Base-by-base conservation (phyloP, 2,888 invertebrate genomes). In the Zonitis immaculata region DNA sequence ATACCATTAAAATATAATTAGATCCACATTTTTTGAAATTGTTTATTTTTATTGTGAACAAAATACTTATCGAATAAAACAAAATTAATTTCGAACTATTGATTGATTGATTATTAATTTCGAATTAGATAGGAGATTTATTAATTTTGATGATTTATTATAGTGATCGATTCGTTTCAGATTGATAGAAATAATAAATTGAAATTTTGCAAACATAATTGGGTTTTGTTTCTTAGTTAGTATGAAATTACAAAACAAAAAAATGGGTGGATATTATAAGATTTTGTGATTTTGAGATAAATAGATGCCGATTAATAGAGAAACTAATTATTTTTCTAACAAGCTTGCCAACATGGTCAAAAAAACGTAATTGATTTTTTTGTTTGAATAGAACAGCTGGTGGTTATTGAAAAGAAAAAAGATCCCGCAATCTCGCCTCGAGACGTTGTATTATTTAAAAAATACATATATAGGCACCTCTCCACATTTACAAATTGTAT, bases 11-110 rank as follows among this genome's bases (percentile, higher is more conserved):
- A 27, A 27, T 5, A 26, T 44, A 44, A 52, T 52, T 43, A 52
- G 43, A 42, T 30, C 22, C 47, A 52, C 51, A 51, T 51, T 51
- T 51, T 51, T 26, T 16, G 27, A 51, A 51, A 51, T 51, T 51
- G 47, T 52, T 44, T 28, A 35, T 35, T 12, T 11, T 18, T 35
- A n/a, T n/a, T n/a, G n/a, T 44, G 44, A 52, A 52, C 42, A 43
- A 27, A 32, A 30, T 32, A 44, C 47, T 52, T 52, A 32, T n/a
- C n/a, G n/a, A n/a, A n/a, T n/a, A n/a, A n/a, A n/a, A n/a, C n/a
- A 27, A 12, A 12, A 30, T 39, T 39, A 35, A 35, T 20, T 32
- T n/a, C n/a, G n/a, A n/a, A n/a, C n/a, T n/a, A n/a, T n/a, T n/a
- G n/a, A n/a, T n/a, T n/a, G n/a, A n/a, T n/a, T n/a, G n/a, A n/a